Evolutionary conservation across 2,797 vertebrate genomes (phyloP), one percentile per base, ranked within the genome.

Genomic region (Synanceia verrucosa): DNA sequence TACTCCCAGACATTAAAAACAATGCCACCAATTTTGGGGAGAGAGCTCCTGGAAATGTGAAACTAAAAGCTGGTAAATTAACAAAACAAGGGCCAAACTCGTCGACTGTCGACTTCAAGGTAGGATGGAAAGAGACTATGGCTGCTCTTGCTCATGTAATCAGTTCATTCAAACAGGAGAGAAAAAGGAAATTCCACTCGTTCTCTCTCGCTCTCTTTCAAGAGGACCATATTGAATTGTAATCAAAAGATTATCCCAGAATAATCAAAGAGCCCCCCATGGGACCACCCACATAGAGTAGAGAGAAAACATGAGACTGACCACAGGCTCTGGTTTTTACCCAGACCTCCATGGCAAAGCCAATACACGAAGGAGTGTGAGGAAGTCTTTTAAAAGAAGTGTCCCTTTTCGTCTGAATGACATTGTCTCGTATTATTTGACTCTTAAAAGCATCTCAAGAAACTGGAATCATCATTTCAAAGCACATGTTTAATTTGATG

Each of bases 201-300:
- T 50, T 19, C 23, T 44, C 21, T 36, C 50, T 43, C 28, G 34
- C 56, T 50, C 34, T 65, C 55, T 83, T 66, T 78, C 34, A 50
- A 72, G 75, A 79, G 65, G 52, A 36, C 53, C 68, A 70, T 83
- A 85, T 77, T 88, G 76, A 91, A 86, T 80, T 84, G 86, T 83
- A 86, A 90, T 89, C 82, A 88, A 88, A 91, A 83, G 79, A 88
- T 91, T 84, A 90, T 75, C 73, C 62, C 46, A 82, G 67, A 81
- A 82, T 84, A 88, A 88, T 87, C 77, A 85, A 76, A 82, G 19
- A 29, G 9, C 71, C 63, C 76, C 84, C 69, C 72, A 74, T 58
- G 70, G 83, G 92, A 92, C 90, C 91, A 93, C 91, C 89, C 86
- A 91, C 66, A 69, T 60, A 85, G 86, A 82, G 46, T 23, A 70